Percentiles rank a stretch among this genome's conserved stretches.
Conservation (phyloP, 2,113 vertebrate species). For the Pyxicephalus adspersus region DNA sequence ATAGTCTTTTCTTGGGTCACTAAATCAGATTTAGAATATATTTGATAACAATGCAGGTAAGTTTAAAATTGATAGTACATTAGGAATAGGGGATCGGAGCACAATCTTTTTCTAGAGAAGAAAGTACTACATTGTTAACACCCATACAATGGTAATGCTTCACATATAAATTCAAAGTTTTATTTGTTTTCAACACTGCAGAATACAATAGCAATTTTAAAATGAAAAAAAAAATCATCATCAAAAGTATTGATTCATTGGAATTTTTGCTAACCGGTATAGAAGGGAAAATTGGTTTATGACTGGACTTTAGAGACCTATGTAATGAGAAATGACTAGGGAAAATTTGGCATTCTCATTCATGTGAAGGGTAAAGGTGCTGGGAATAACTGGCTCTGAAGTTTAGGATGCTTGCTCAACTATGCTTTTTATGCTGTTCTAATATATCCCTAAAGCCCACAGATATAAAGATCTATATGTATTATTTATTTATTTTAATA, state of each 20-base stretch:
- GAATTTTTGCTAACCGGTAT: conserved; percentile 27
- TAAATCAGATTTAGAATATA: too few species aligned
- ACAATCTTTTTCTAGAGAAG: too few species aligned
- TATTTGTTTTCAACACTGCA: too few species aligned
- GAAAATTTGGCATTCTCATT: conserved; percentile 28
- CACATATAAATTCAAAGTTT: too few species aligned
- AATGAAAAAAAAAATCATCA: conserved; percentile 10
- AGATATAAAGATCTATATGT: not conserved
- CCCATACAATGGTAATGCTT: too few species aligned
- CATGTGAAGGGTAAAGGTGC: conserved; percentile 7
- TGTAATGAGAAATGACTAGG: not conserved
- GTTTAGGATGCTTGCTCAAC: conserved; percentile 7
- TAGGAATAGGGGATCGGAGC: too few species aligned
- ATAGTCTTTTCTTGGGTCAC: too few species aligned
- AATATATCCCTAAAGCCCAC: not conserved
- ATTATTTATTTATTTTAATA: not conserved
- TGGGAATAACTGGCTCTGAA: conserved; percentile 25
- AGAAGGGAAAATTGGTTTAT: conserved; percentile 3
- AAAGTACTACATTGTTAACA: too few species aligned
- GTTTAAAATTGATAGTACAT: too few species aligned
- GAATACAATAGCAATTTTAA: too few species aligned
- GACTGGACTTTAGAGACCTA: conserved; percentile 38
- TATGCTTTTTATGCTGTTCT: conserved; percentile 31
- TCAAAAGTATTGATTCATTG: conserved; percentile 37
- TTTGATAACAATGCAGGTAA: too few species aligned